A percentile compares a stretch with the other conserved stretches of the same genome.
Evolutionary conservation across 2,113 vertebrate species (phyloP).

Genomic region (Takifugu flavidus): DNA sequence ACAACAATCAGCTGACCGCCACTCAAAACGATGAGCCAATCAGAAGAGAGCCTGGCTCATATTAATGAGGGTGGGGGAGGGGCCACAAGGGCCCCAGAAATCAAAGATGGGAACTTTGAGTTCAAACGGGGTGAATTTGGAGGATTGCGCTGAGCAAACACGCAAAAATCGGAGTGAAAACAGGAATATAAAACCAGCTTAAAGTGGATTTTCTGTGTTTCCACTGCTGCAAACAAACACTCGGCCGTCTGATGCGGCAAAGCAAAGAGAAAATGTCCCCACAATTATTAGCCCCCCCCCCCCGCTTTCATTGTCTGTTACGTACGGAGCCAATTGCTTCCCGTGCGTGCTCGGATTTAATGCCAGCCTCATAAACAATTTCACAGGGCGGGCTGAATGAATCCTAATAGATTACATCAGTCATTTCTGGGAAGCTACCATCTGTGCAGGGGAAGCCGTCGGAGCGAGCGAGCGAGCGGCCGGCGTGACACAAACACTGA

Average conservation of each 20-base stretch:
- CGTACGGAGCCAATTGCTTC: constrained; percentile 5
- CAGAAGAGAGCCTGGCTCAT: too few species aligned
- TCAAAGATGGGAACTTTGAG: too few species aligned
- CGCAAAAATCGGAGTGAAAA: too few species aligned
- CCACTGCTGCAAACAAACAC: neutral
- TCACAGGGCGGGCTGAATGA: constrained; percentile 4
- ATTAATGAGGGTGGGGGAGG: too few species aligned
- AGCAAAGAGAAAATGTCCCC: neutral
- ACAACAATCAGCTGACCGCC: too few species aligned
- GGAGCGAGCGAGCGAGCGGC: constrained; percentile 8
- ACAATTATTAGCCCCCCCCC: neutral
- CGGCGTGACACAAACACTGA: constrained; percentile 7
- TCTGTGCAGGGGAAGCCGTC: constrained; percentile 11
- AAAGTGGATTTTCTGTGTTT: too few species aligned
- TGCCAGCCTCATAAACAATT: constrained; percentile 17
- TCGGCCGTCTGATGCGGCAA: neutral
- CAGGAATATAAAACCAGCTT: too few species aligned
- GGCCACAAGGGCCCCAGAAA: too few species aligned
- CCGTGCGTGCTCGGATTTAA: constrained; percentile 26
- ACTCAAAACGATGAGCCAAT: too few species aligned
- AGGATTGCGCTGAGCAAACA: too few species aligned
- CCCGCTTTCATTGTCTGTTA: neutral
- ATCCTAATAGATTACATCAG: constrained; percentile 19
- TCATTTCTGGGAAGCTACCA: constrained; percentile 17
- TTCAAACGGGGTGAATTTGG: too few species aligned